Conservation (phyloP, 2,113 vertebrate genomes). For the Vombatus ursinus region DNA sequence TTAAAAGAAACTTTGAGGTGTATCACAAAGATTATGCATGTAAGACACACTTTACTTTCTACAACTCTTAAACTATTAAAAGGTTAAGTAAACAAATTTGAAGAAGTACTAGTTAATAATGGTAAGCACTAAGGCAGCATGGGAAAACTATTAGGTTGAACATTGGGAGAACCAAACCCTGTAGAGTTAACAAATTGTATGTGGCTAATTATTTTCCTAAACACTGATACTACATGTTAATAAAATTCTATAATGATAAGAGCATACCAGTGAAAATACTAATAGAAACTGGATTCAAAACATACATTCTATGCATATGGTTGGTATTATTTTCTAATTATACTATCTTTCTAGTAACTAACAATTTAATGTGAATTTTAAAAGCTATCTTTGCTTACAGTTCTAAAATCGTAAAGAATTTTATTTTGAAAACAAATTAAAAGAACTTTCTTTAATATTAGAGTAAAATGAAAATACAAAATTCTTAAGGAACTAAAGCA, state of each 20-base stretch:
- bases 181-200: neutral
- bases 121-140: neutral
- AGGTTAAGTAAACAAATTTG: neutral
- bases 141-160: neutral
- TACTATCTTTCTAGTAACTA: neutral
- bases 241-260: neutral
- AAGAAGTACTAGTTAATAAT: neutral
- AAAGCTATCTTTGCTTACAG: slow-evolving; percentile 5
- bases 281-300: neutral
- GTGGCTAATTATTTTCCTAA: neutral
- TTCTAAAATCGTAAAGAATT: slow-evolving; percentile 25
- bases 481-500: neutral
- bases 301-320: neutral
- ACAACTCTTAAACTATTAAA: neutral
- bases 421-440: slow-evolving; percentile 5
- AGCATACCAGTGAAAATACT: neutral
- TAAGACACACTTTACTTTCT: neutral
- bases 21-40: neutral
- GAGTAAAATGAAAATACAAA: slow-evolving; percentile 27
- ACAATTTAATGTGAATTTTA: neutral
- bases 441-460: slow-evolving; percentile 9
- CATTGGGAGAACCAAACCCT: neutral
- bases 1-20: neutral
- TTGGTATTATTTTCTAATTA: neutral
- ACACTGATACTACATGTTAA: neutral